Evolutionary conservation across 2,888 invertebrate genomes (phyloP).

Genomic region (Minunthozetes semirufus): DNA sequence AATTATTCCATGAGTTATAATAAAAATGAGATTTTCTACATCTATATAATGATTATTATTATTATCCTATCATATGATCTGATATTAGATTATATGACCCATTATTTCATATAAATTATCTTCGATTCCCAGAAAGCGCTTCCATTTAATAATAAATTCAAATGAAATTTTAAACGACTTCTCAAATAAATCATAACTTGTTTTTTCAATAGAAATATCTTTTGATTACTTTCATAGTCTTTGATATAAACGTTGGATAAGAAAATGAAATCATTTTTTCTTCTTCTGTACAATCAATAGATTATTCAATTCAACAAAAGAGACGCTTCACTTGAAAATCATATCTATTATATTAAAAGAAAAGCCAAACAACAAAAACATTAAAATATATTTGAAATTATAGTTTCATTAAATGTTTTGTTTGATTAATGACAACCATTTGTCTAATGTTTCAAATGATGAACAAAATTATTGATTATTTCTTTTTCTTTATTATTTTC

Average conservation of each 20-base stretch:
- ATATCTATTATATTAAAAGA: too few relatives aligned
- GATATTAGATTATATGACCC: constrained; percentile 2
- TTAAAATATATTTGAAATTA: background rate
- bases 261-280: too few relatives aligned
- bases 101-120: background rate
- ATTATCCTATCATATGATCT: background rate
- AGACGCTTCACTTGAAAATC: too few relatives aligned
- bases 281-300: too few relatives aligned
- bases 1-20: background rate
- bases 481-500: background rate
- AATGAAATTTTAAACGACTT: too few relatives aligned
- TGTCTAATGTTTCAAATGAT: constrained; percentile 8
- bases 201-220: too few relatives aligned
- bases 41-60: constrained; percentile 6
- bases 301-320: too few relatives aligned
- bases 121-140: background rate
- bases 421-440: constrained; percentile 14
- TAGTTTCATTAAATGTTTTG: background rate
- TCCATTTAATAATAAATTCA: background rate
- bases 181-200: too few relatives aligned
- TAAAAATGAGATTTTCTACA: background rate
- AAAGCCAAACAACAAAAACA: background rate
- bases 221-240: too few relatives aligned
- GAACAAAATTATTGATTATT: background rate
- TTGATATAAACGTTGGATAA: too few relatives aligned